Evolutionary conservation across 2,888 invertebrate genomes (phyloP), one percentile per base, ranked within the genome.

Genomic region (Drosophila formosana): DNA sequence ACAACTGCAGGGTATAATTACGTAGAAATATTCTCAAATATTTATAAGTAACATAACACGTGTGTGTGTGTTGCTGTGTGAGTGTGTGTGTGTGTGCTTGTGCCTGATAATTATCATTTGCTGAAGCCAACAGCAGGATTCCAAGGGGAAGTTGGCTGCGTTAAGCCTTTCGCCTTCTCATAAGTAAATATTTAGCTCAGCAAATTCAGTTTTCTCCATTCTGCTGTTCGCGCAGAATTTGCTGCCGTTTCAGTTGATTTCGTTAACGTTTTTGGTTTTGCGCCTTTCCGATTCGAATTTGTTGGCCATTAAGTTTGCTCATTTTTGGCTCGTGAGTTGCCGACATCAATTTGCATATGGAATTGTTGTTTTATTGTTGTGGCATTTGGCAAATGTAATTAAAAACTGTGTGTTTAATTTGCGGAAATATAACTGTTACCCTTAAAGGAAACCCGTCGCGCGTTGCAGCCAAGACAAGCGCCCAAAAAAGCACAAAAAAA

Each of bases 101-200:
- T 51, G 78, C 55, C 61, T 86, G 86, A 86, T 88, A 82, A 82
- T 82, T 82, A 88, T 82, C 87, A 83, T 77, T 86, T 82, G 73
- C 60, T 64, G 53, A 23, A 66, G 61, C 66, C 50, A 66, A 60
- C 41, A 5, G 9, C 37, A 8, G n/a, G 37, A 2, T 0, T 5
- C 4, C n/a, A 9, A 3, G 0, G 34, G 26, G 25, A n/a, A 11
- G 51, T 43, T 50, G 64, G 62, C 53, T 75, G 76, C 47, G 71
- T 70, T 80, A 75, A 75, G 80, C 76, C 71, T 58, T 62, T 61
- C 57, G 53, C 57, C 60, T 51, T 32, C 46, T 32, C 41, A 51
- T 65, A 70, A 58, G 89, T 69, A 89, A 83, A 83, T 88, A 83
- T 85, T 83, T 85, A 66, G 60, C 66, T 47, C 53, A 43, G 81